Base-by-base conservation (phyloP, 2,797 vertebrate genomes). In the Spea hammondii region DNA sequence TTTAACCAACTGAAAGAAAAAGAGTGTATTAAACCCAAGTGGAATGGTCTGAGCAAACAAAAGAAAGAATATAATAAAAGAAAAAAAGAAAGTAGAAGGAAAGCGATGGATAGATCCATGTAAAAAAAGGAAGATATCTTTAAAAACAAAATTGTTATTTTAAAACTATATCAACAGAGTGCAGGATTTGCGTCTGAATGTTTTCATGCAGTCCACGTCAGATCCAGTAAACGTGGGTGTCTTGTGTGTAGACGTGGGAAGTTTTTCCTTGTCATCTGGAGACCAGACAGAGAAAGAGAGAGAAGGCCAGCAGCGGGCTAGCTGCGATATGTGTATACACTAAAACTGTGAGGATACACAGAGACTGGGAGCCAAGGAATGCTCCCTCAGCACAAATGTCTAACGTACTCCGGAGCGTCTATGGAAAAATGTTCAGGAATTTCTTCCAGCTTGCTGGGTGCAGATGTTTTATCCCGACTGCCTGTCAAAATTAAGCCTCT, bases 1-100 rank as follows among this genome's bases (percentile, higher is more conserved):
- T 91, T 97, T 98, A 86, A 98, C 97, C 92, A 99, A 91, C 97
- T 98, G 89, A 44, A 5, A 68, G 17, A 51, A 14, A 46, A 32
- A 32, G 32, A 32, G 32, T 32, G 32, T 32, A 32, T 32, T 32
- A 1, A 32, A 32, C 32, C 32, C 32, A 32, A 32, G 32, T 32
- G 32, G 32, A 32, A 32, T 32, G 32, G 32, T 32, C 32, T 32
- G 32, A 32, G 32, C 32, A 62, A 59, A 57, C 4, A n/a, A 44
- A 7, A 48, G 6, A 54, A 12, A 76, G 44, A 67, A 5, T n/a
- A 12, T 54, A 49, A 32, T 6, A 32, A 12, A 7, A n/a, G 32
- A 11, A 53, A 1, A 53, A 53, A 53, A 53, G 32, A 32, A 32
- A 32, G 32, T 3, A 32, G 32, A 32, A 32, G 32, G 32, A 32